Evolutionary conservation across 2,113 vertebrate genomes (phyloP).

Genomic region (Daboia siamensis): DNA sequence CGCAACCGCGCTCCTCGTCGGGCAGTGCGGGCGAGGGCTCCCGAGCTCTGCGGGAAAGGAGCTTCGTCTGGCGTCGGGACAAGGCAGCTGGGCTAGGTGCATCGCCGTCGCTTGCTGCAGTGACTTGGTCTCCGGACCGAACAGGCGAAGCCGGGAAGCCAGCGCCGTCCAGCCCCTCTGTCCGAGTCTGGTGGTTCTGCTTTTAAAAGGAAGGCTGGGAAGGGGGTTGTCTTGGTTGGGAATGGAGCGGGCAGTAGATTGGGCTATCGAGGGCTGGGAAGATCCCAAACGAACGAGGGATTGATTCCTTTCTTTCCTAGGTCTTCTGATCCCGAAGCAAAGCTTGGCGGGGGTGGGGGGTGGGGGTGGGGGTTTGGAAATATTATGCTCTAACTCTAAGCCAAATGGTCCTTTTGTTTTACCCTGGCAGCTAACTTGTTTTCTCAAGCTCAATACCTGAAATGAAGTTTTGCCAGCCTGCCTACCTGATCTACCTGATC

Average conservation of each 20-base stretch:
- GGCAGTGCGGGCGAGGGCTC: not conserved
- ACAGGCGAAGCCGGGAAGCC: not conserved
- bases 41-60: not conserved
- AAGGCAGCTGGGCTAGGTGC: not conserved
- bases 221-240: not conserved
- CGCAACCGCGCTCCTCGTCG: too few species aligned
- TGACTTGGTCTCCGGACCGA: not conserved
- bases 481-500: too few species aligned
- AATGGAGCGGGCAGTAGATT: not conserved
- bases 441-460: not conserved
- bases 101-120: not conserved
- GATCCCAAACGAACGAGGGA: not conserved
- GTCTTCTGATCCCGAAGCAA: not conserved
- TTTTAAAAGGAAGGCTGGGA: not conserved
- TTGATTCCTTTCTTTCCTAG: not conserved
- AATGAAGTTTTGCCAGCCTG: not conserved
- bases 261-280: too few species aligned
- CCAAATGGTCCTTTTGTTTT: not conserved
- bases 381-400: not conserved
- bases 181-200: not conserved
- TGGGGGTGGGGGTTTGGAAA: not conserved
- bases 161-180: not conserved
- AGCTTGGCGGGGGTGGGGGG: not conserved
- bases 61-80: not conserved
- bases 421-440: not conserved